These are phyloP conservation scores for Hetaerina americana DNA, from an alignment of 1,140 invertebrate species.

Conservation along the genomic window DNA sequence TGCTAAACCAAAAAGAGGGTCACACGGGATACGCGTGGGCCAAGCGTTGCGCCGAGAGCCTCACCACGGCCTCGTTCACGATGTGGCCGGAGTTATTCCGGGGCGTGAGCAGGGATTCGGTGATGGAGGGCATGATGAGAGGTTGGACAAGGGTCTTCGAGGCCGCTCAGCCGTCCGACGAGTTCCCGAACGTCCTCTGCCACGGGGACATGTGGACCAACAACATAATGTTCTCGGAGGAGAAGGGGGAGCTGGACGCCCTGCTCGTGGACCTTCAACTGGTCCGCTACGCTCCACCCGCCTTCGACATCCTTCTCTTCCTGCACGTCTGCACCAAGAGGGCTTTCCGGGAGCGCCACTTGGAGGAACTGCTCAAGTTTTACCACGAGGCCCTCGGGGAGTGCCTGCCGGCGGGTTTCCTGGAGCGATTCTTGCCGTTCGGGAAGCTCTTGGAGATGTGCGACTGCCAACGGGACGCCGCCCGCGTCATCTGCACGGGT, in stretches of 20 bases:
- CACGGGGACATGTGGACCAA: slow-evolving; percentile 24
- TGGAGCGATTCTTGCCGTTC: background rate
- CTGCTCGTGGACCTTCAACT: slow-evolving; percentile 45
- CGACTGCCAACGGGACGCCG: background rate
- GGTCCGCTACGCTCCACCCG: slow-evolving; percentile 34
- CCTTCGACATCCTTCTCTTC: slow-evolving; percentile 32
- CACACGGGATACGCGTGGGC: slow-evolving; percentile 30
- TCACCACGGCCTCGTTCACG: slow-evolving; percentile 30
- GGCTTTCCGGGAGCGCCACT: slow-evolving; percentile 21
- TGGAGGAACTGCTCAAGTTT: slow-evolving; percentile 23
- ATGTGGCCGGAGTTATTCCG: slow-evolving; percentile 29
- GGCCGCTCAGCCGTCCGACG: slow-evolving; percentile 22
- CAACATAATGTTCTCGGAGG: slow-evolving; percentile 24
- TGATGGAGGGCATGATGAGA: slow-evolving; percentile 22
- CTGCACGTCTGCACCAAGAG: slow-evolving; percentile 25
- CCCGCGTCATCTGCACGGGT: background rate
- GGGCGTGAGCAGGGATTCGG: slow-evolving; percentile 20
- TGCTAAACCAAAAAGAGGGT: slow-evolving; percentile 34
- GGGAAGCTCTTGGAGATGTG: background rate
- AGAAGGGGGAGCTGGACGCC: background rate
- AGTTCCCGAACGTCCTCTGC: slow-evolving; percentile 17
- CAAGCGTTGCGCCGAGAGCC: slow-evolving; percentile 25
- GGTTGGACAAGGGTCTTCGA: slow-evolving; percentile 19
- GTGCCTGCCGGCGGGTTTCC: background rate
- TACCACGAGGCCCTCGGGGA: slow-evolving; percentile 23